These are phyloP conservation scores for Dunckerocampus dactyliophorus DNA, from an alignment of 2,113 vertebrate species.

Conservation along the genomic window DNA sequence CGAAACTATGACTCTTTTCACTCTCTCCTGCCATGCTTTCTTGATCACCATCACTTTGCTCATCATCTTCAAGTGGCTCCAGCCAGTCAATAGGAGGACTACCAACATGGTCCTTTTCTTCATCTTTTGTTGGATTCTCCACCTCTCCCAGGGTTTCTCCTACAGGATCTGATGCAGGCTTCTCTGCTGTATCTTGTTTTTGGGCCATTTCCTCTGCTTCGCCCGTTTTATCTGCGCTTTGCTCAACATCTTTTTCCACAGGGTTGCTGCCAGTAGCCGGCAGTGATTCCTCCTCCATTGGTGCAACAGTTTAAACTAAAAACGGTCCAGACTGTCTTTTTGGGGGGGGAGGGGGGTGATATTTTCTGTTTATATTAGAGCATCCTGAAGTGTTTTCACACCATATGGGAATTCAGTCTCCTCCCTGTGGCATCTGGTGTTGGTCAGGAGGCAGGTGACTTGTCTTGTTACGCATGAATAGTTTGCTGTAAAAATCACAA, in stretches of 20 bases:
- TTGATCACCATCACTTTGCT: constrained; percentile 56
- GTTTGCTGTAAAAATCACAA: too few species aligned
- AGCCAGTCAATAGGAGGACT: constrained; percentile 72
- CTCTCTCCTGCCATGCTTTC: constrained; percentile 72
- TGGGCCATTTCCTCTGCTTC: constrained; percentile 1
- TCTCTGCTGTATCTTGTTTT: neutral
- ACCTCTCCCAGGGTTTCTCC: neutral
- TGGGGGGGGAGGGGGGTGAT: neutral
- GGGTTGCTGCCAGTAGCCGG: constrained; percentile 15
- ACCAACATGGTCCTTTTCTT: constrained; percentile 1
- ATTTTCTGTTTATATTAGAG: neutral
- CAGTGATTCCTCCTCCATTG: constrained; percentile 43
- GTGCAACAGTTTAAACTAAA: constrained; percentile 17
- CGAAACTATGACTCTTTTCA: constrained; percentile 62
- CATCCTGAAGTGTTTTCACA: constrained; percentile 16
- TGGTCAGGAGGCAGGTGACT: neutral
- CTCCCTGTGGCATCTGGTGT: neutral
- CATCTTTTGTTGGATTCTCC: constrained; percentile 7
- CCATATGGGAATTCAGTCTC: neutral
- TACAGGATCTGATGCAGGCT: neutral
- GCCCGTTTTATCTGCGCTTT: constrained; percentile 14
- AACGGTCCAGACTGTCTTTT: neutral
- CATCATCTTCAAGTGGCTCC: constrained; percentile 74
- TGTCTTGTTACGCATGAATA: neutral
- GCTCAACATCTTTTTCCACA: constrained; percentile 16